These are phyloP conservation scores for Merluccius polli DNA, from an alignment of 2,797 vertebrate genomes.

Conservation along the genomic window DNA sequence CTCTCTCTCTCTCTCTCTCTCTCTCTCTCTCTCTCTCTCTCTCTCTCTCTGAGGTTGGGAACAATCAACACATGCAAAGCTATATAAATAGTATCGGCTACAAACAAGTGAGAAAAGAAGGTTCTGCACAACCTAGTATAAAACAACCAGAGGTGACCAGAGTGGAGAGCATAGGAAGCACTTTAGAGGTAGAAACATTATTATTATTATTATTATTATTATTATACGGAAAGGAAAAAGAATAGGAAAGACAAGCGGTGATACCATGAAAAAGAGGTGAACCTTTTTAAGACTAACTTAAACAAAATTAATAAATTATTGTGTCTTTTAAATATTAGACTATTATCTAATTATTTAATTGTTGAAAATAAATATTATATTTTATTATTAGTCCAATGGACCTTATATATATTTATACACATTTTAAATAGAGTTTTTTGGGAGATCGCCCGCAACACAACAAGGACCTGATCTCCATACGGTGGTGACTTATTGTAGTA, in stretches of 20 bases:
- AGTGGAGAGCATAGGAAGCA: background rate
- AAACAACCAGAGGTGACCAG: background rate
- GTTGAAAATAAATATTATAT: background rate
- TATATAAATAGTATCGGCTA: background rate
- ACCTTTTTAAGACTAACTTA: background rate
- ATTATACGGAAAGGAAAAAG: too few species aligned
- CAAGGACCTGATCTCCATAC: background rate
- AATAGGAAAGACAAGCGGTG: too few species aligned
- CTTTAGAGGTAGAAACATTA: too few species aligned
- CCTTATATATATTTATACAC: slow-evolving; percentile 30
- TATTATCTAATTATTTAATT: slow-evolving; percentile 12
- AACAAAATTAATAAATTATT: background rate
- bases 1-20: too few species aligned
- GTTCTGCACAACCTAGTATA: background rate
- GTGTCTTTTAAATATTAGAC: background rate
- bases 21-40: too few species aligned
- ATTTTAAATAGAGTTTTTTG: background rate
- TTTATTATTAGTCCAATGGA: slow-evolving; percentile 6
- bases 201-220: too few species aligned
- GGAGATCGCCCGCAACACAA: background rate
- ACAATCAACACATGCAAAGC: background rate
- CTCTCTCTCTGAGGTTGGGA: background rate
- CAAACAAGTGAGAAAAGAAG: background rate
- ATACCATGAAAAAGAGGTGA: background rate
- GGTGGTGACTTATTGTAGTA: background rate